Percentiles rank a stretch among this genome's conserved stretches.
Evolutionary conservation across 2,888 invertebrate genomes (phyloP).

Genomic region (Nezara viridula): DNA sequence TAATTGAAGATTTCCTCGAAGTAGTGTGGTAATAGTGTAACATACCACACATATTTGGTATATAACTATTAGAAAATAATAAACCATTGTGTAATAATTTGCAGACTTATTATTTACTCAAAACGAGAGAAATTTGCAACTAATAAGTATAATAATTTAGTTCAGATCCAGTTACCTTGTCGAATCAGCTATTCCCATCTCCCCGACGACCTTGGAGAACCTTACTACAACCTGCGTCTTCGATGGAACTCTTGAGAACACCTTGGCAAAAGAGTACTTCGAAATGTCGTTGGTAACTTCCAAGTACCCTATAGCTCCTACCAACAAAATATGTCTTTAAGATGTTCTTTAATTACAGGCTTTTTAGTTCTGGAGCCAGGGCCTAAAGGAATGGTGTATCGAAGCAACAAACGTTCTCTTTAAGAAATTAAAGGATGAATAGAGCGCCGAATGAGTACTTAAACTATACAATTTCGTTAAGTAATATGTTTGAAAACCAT

Average conservation of each 20-base stretch:
- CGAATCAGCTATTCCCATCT: slow-evolving; percentile 85
- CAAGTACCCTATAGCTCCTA: slow-evolving; percentile 70
- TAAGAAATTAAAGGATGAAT: too few relatives aligned
- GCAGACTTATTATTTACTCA: neutral
- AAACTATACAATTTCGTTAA: too few relatives aligned
- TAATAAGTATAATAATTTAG: neutral
- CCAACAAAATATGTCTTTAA: neutral
- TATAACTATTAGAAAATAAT: too few relatives aligned
- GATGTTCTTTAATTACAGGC: neutral
- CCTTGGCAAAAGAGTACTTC: slow-evolving; percentile 83
- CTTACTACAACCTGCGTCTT: slow-evolving; percentile 83
- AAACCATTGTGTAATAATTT: too few relatives aligned
- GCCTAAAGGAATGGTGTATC: too few relatives aligned
- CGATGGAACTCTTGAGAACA: slow-evolving; percentile 83
- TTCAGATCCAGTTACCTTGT: slow-evolving; percentile 42
- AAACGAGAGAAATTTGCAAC: neutral
- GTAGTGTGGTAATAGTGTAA: too few relatives aligned
- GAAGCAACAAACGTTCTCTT: too few relatives aligned
- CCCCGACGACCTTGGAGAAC: slow-evolving; percentile 89
- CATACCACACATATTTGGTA: too few relatives aligned
- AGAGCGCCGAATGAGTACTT: too few relatives aligned
- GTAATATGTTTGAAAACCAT: too few relatives aligned
- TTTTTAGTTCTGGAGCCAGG: too few relatives aligned
- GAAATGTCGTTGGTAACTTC: slow-evolving; percentile 89
- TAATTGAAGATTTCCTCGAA: too few relatives aligned